These are phyloP conservation scores for Heterohyrax brucei DNA, from an alignment of 2,797 vertebrate species.

Conservation along the genomic window DNA sequence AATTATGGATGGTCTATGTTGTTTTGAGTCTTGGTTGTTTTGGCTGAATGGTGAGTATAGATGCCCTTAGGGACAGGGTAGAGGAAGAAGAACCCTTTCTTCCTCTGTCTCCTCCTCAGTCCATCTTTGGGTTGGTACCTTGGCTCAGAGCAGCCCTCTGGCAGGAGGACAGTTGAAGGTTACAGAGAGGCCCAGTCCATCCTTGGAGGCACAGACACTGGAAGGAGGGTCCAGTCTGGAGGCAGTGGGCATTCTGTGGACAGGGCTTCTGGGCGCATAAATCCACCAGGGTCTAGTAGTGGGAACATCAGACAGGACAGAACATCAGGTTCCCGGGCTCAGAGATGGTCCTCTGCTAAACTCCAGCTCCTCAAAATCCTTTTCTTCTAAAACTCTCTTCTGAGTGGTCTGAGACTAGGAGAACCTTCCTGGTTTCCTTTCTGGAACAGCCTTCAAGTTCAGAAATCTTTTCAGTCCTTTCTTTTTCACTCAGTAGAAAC, in stretches of 20 bases:
- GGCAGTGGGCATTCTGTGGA: slow-evolving; percentile 73
- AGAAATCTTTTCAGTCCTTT: not conserved
- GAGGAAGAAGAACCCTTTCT: not conserved
- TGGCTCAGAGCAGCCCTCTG: slow-evolving; percentile 75
- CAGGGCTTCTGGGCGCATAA: slow-evolving; percentile 82
- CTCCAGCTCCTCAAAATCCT: not conserved
- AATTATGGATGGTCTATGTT: not conserved
- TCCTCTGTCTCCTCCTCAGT: not conserved
- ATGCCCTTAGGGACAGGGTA: not conserved
- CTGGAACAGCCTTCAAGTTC: not conserved
- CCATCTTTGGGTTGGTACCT: slow-evolving; percentile 57
- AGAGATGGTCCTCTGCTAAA: not conserved
- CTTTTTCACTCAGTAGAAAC: not conserved
- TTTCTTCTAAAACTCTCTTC: not conserved
- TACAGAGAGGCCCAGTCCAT: slow-evolving; percentile 81
- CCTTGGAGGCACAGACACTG: slow-evolving; percentile 83
- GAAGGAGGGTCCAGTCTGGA: slow-evolving; percentile 75
- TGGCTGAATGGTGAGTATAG: not conserved
- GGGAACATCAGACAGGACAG: not conserved
- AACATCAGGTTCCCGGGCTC: not conserved
- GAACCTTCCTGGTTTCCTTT: not conserved
- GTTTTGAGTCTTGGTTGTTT: not conserved
- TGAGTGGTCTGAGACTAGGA: not conserved
- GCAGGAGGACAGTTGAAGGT: slow-evolving; percentile 75
- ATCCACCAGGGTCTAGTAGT: slow-evolving; percentile 77